Evolutionary conservation across 2,888 invertebrate genomes (phyloP), one percentile per base, ranked within the genome.

Genomic region (Gerosis bhagava): DNA sequence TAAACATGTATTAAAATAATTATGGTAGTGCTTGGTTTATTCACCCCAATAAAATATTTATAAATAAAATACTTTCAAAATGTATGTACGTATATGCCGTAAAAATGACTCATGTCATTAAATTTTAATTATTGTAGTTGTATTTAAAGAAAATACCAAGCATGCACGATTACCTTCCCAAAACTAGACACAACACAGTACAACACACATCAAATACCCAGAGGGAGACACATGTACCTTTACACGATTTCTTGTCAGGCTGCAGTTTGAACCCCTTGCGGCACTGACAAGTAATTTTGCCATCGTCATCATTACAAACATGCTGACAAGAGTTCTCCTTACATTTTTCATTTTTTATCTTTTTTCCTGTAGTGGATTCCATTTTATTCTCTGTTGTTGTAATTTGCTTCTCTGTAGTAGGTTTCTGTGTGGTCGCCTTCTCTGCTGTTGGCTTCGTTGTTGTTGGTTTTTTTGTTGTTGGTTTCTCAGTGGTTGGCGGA

Each of bases 311-410:
- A 4, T 70, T 63, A 57, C 87, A 88, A 24, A 67, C 53, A 17
- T 88, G 87, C 8, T 74, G 69, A 57, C 87, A 88, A 5, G 82
- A 76, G 24, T 71, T 70, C 29, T 62, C 65, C 50, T 67, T 67
- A 56, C 87, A 86, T 32, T 57, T 71, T 44, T 73, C 71, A 49
- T 62, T 67, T 4, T 62, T 58, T 39, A 62, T 63, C 29, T 56
- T 53, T 47, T 55, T 57, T 44, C 59, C 51, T 4, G 68, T 67
- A 7, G 66, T 66, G 4, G 63, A 60, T 21, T 56, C 53, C 34
- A 59, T 62, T 51, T 62, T 63, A 32, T 63, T 62, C 28, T 69
- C 63, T 10, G 80, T 75, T 0, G 77, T 57, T 35, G 36, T 40
- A 11, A 35, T 50, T 39, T 10, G 11, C 8, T 16, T 19, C 28